Evolutionary conservation across 2,113 vertebrate genomes (phyloP).

Genomic region (Gnathochromis pfefferi): DNA sequence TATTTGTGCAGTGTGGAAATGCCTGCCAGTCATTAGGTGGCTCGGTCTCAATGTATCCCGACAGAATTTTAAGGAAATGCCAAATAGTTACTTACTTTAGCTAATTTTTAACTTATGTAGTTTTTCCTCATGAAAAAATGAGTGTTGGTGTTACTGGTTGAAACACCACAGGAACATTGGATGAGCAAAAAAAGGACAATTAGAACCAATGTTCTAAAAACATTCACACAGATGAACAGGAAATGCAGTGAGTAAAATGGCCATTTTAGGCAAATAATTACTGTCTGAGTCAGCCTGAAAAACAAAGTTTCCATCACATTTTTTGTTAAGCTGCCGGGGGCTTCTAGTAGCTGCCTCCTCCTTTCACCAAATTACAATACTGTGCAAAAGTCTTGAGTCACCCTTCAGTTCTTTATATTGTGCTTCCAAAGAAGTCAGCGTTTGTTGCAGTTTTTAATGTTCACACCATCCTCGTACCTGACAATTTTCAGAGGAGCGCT

Average conservation of each 20-base stretch:
- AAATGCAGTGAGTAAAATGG: not conserved
- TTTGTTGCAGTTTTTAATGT: not conserved
- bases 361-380: not conserved
- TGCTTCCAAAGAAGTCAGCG: not conserved
- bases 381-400: not conserved
- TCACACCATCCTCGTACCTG: not conserved
- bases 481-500: not conserved
- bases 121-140: not conserved
- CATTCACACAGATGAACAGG: not conserved
- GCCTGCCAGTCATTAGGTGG: not conserved
- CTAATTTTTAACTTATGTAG: not conserved
- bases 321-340: not conserved
- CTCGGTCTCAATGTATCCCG: not conserved
- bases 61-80: not conserved
- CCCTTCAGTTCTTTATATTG: not conserved
- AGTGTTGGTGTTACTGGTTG: not conserved
- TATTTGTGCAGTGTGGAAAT: not conserved
- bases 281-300: not conserved
- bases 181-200: not conserved
- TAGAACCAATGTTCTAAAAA: not conserved
- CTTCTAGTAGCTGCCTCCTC: not conserved
- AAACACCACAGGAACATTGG: not conserved
- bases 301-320: not conserved
- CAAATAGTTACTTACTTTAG: not conserved
- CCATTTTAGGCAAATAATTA: not conserved